Conservation (phyloP, 2,888 invertebrate species). For the Lasius platythorax region DNA sequence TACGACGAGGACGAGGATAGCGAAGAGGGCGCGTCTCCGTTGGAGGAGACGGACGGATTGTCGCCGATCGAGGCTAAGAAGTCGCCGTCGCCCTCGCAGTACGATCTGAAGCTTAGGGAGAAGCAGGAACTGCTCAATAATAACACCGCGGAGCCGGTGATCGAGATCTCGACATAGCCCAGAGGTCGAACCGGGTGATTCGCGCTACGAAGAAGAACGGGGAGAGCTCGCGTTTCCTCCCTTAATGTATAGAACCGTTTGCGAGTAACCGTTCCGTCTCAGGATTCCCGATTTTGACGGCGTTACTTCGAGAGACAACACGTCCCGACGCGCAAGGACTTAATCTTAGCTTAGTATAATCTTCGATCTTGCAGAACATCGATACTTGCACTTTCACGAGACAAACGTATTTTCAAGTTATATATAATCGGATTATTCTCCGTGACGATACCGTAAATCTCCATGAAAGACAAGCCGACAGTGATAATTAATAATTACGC, state of each 20-base stretch:
- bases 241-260: slow-evolving; percentile 42
- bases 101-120: slow-evolving; percentile 83
- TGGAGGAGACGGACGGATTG: slow-evolving; percentile 78
- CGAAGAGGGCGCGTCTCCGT: slow-evolving; percentile 79
- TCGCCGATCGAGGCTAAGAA: slow-evolving; percentile 79
- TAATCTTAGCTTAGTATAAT: slow-evolving; percentile 20
- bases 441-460: slow-evolving; percentile 19
- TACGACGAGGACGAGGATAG: slow-evolving; percentile 86
- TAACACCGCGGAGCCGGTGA: slow-evolving; percentile 87
- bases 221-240: slow-evolving; percentile 27
- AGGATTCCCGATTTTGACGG: slow-evolving; percentile 25
- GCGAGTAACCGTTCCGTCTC: slow-evolving; percentile 44
- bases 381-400: slow-evolving; percentile 26
- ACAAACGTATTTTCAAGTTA: slow-evolving; percentile 24
- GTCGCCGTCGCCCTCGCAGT: slow-evolving; percentile 78
- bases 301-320: slow-evolving; percentile 15
- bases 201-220: background rate
- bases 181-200: slow-evolving; percentile 55
- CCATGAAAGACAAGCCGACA: slow-evolving; percentile 26
- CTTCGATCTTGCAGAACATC: slow-evolving; percentile 19
- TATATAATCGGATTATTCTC: slow-evolving; percentile 31
- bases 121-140: slow-evolving; percentile 88
- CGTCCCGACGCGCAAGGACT: background rate
- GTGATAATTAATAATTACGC: slow-evolving; percentile 35
- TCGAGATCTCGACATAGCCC: slow-evolving; percentile 88